Conservation (phyloP, 2,888 invertebrate species). For the Archaeoteleia sp. region DNA sequence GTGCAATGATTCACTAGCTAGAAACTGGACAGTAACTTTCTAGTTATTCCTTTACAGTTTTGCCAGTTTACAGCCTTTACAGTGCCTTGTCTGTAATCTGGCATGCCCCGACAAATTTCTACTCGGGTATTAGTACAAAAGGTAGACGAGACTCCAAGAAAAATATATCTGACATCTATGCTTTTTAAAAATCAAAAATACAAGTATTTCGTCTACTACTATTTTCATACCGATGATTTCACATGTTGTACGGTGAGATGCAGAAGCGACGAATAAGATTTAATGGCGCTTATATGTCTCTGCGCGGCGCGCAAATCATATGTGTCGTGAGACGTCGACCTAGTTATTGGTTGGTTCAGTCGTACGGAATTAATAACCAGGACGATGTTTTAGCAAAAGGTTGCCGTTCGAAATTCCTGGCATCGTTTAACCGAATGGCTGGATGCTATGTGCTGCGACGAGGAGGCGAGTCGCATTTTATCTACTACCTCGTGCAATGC, state of each 20-base stretch:
- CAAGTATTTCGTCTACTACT: background rate
- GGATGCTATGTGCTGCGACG: conserved; percentile 20
- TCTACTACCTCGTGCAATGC: conserved; percentile 22
- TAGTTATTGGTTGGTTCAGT: conserved; percentile 45
- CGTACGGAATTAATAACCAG: conserved; percentile 40
- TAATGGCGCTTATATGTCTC: conserved; percentile 22
- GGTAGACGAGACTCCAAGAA: too few species aligned
- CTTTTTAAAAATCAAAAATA: too few species aligned
- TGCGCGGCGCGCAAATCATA: conserved; percentile 35
- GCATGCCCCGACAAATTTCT: too few species aligned
- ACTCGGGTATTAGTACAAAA: too few species aligned
- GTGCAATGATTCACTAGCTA: too few species aligned
- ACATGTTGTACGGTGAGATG: conserved; percentile 24
- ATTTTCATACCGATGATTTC: conserved; percentile 23
- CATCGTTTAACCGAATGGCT: conserved; percentile 38
- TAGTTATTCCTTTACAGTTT: too few species aligned
- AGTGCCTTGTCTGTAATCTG: too few species aligned
- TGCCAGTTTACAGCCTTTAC: too few species aligned
- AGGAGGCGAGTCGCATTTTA: conserved; percentile 38
- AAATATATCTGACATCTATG: too few species aligned
- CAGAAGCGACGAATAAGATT: conserved; percentile 32
- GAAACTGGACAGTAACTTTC: too few species aligned
- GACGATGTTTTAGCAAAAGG: conserved; percentile 27
- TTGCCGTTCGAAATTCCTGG: conserved; percentile 33
- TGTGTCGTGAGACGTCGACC: conserved; percentile 40